Base-by-base conservation (phyloP, 2,888 invertebrate species). In the Diachrysia chrysitis region DNA sequence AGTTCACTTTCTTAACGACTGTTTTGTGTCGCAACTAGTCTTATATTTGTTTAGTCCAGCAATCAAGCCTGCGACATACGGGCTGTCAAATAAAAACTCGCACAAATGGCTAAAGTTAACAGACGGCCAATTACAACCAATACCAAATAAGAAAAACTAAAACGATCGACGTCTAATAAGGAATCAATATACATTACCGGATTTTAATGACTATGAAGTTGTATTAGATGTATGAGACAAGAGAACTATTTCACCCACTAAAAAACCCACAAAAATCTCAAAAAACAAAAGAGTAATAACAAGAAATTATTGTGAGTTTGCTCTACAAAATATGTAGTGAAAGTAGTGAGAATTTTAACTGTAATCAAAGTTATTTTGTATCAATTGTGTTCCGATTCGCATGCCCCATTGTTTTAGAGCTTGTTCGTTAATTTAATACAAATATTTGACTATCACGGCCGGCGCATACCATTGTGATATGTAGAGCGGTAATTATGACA, bases 371-470 rank as follows among this genome's bases (percentile, higher is more conserved):
- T 61, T 73, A 66, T 71, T 73, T 67, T 58, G 75, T 76, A 84
- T 87, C 82, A 82, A 85, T 83, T 83, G 81, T 80, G 84, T 70
- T 84, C 85, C 75, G 67, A 76, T 87, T 88, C 84, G 69, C 84
- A 86, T 66, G 75, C 60, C 64, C 72, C 65, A 75, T 84, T 85
- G 83, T 84, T 77, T 69, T 23, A 51, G 46, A 25, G 25, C 17
- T 66, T 21, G 54, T 21, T 62, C 42, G 55, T 70, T 61, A 58
- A 58, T 69, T 69, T 60, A 62, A 67, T 64, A 58, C 67, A 81
- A 81, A 77, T 78, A 73, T 83, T 78, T 69, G 58, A 25, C 60
- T 74, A 78, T 79, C 73, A 76, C 71, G 82, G 81, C 55, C 77
- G 73, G 64, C 61, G 60, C 16, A 10, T 69, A 56, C 62, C 56